Percentiles rank a stretch among this genome's conserved stretches.
Evolutionary conservation across 2,797 vertebrate genomes (phyloP).

Genomic region (Melanotaenia trifasciata): DNA sequence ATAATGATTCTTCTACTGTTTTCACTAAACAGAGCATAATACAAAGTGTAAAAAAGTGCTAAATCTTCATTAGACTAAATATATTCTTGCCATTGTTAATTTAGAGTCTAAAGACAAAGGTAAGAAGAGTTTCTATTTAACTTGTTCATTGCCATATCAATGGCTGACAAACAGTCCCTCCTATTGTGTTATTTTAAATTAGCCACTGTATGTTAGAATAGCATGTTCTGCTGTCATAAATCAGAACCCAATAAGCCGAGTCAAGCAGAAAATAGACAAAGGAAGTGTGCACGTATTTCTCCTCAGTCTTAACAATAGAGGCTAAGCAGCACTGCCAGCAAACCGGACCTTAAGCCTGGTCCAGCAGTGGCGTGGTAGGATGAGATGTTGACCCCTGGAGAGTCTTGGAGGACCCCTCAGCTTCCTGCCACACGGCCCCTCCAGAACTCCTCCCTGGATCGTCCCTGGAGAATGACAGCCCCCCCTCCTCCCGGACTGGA

Average conservation of each 20-base stretch:
- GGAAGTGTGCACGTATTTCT: slow-evolving; percentile 71
- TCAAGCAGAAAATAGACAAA: slow-evolving; percentile 76
- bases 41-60: neutral
- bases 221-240: slow-evolving; percentile 62
- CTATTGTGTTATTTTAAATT: slow-evolving; percentile 50
- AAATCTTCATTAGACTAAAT: neutral
- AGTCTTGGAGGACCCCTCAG: slow-evolving; percentile 74
- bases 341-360: slow-evolving; percentile 53
- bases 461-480: slow-evolving; percentile 51
- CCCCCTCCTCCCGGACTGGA: slow-evolving; percentile 64
- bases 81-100: neutral
- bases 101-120: slow-evolving; percentile 13
- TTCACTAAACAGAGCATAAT: slow-evolving; percentile 14
- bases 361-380: slow-evolving; percentile 29
- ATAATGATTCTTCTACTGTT: neutral
- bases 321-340: slow-evolving; percentile 32
- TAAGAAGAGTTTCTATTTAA: slow-evolving; percentile 39
- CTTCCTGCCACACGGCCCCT: slow-evolving; percentile 70
- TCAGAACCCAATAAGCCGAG: slow-evolving; percentile 68
- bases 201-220: slow-evolving; percentile 28
- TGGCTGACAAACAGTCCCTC: slow-evolving; percentile 34
- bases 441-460: slow-evolving; percentile 35
- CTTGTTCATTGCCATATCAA: slow-evolving; percentile 48
- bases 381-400: slow-evolving; percentile 69
- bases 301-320: slow-evolving; percentile 77